Evolutionary conservation across 1,140 invertebrate species (phyloP).

Genomic region (Cyrtorhinus lividipennis): DNA sequence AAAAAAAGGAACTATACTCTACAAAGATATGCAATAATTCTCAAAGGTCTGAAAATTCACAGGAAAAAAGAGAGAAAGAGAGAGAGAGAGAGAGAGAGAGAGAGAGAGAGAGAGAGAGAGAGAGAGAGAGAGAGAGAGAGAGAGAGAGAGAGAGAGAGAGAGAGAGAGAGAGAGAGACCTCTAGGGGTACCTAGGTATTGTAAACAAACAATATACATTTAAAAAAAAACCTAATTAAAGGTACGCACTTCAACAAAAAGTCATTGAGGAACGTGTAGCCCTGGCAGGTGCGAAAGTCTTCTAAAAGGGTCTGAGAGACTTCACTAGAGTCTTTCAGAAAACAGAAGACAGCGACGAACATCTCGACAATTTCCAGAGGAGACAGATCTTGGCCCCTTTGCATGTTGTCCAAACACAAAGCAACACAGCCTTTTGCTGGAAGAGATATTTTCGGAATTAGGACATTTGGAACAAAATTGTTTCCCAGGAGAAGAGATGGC

Average conservation of each 20-base stretch:
- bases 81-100: too few relatives aligned
- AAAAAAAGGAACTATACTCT: too few relatives aligned
- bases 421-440: conserved; percentile 88
- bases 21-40: too few relatives aligned
- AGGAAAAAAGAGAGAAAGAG: too few relatives aligned
- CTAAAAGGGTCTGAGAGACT: conserved; percentile 81
- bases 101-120: too few relatives aligned
- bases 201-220: too few relatives aligned
- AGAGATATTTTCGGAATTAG: conserved; percentile 21
- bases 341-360: conserved; percentile 97
- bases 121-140: too few relatives aligned
- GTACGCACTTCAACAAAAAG: conserved; percentile 81
- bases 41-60: not conserved
- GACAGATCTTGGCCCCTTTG: conserved; percentile 79
- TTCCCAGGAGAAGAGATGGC: too few relatives aligned
- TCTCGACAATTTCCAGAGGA: conserved; percentile 91
- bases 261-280: conserved; percentile 91
- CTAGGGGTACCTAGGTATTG: too few relatives aligned
- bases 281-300: conserved; percentile 88
- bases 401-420: conserved; percentile 93
- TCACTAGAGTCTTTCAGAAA: conserved; percentile 98
- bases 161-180: too few relatives aligned
- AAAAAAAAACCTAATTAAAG: too few relatives aligned
- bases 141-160: too few relatives aligned
- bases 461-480: not conserved